Conservation (phyloP, 2,797 vertebrate genomes). For the Tragelaphus eurycerus region DNA sequence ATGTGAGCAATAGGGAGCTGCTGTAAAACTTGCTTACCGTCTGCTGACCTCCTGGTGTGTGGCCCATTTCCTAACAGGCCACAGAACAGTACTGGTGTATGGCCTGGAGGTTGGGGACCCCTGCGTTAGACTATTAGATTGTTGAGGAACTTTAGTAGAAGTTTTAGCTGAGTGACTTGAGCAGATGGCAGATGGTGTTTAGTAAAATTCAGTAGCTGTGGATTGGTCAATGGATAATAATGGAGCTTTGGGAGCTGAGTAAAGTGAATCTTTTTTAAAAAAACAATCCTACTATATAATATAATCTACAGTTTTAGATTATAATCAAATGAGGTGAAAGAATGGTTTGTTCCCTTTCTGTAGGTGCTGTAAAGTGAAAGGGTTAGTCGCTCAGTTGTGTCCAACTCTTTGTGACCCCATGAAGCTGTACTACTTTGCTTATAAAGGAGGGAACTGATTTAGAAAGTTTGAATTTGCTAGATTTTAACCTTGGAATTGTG, state of each 20-base stretch:
- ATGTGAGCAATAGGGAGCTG: not conserved
- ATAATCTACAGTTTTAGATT: not conserved
- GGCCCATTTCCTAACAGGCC: not conserved
- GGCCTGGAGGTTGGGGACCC: not conserved
- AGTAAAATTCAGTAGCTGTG: not conserved
- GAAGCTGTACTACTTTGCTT: not conserved
- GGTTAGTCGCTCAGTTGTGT: not conserved
- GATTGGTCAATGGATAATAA: not conserved
- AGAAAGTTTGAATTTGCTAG: not conserved
- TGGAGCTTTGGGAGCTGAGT: not conserved
- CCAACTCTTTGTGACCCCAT: not conserved
- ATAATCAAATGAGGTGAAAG: not conserved
- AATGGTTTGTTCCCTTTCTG: not conserved
- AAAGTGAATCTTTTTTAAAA: not conserved
- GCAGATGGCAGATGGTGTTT: not conserved
- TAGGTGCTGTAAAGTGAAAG: not conserved
- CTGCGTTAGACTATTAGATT: not conserved
- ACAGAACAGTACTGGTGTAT: not conserved
- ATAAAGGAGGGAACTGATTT: not conserved
- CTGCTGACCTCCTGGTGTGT: not conserved
- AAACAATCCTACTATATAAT: not conserved
- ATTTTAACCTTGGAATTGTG: not conserved
- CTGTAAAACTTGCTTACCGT: not conserved
- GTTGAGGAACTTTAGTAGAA: not conserved
- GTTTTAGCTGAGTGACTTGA: not conserved